phyloP scores from a whole-genome alignment of 2,113 vertebrate species.

The Percina caprodes region DNA sequence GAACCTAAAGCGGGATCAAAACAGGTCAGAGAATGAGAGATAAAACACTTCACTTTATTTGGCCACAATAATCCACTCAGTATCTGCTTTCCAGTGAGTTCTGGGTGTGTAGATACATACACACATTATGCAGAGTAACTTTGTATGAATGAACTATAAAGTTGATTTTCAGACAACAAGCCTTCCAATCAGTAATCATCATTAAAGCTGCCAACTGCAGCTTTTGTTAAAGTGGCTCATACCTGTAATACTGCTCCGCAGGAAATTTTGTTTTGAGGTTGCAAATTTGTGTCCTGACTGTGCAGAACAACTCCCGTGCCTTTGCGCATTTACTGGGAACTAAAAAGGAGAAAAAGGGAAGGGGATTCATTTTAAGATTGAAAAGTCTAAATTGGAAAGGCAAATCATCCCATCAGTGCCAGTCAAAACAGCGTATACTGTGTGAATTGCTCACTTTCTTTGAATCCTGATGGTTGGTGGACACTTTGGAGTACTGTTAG shows the following conservation, averaged over 20 bases:
- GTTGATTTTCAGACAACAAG: neutral
- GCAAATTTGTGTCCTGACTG: constrained; percentile 89
- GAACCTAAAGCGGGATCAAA: constrained; percentile 82
- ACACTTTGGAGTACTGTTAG: constrained; percentile 96
- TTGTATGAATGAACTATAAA: neutral
- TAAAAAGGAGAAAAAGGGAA: neutral
- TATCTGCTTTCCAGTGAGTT: neutral
- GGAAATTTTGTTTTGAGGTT: constrained; percentile 98
- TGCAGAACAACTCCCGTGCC: constrained; percentile 92
- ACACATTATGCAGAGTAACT: neutral
- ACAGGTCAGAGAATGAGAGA: neutral
- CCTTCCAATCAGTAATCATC: too few species aligned
- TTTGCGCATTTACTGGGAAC: constrained; percentile 94
- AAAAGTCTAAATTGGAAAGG: constrained; percentile 9
- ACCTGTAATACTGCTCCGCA: constrained; percentile 97
- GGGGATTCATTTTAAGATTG: neutral
- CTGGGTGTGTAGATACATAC: too few species aligned
- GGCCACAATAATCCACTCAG: neutral
- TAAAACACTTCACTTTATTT: neutral
- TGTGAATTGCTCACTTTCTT: constrained; percentile 89
- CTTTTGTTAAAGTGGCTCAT: neutral
- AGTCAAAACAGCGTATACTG: rapidly evolving
- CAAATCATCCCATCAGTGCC: neutral
- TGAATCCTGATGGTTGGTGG: constrained; percentile 94
- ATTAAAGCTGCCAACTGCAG: neutral